Conservation (phyloP, 1,140 invertebrate genomes). For the Babylonia areolata region DNA sequence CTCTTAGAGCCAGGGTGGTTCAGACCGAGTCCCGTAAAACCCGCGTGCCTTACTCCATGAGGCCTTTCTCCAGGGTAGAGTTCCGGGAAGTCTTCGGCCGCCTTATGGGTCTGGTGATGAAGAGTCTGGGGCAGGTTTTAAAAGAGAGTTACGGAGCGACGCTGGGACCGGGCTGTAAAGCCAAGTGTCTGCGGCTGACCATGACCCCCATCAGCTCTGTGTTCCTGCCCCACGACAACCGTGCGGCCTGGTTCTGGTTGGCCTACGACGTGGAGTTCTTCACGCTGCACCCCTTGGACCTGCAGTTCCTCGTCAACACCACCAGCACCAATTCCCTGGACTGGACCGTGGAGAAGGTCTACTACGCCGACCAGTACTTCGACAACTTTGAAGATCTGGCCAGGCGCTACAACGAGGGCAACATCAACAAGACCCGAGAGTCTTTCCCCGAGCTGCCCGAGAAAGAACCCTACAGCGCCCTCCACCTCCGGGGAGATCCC, state of each 20-base stretch:
- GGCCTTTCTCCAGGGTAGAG: conserved; percentile 66
- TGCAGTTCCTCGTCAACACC: conserved; percentile 63
- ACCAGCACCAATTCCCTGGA: conserved; percentile 43
- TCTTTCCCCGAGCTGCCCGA: conserved; percentile 41
- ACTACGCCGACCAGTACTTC: conserved; percentile 59
- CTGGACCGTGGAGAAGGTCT: conserved; percentile 55
- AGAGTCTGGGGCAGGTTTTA: conserved; percentile 52
- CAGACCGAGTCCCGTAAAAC: conserved; percentile 53
- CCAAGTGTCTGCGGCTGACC: conserved; percentile 61
- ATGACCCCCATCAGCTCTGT: conserved; percentile 66
- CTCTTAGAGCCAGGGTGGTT: conserved; percentile 48
- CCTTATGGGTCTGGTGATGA: conserved; percentile 50
- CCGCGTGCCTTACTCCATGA: conserved; percentile 57
- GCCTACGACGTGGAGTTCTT: conserved; percentile 60
- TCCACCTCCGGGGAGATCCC: conserved; percentile 49
- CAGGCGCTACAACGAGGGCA: conserved; percentile 42
- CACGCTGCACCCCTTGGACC: conserved; percentile 59
- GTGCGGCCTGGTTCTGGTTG: conserved; percentile 62
- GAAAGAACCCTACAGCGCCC: conserved; percentile 47
- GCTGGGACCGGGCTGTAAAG: conserved; percentile 53
- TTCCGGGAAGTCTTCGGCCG: conserved; percentile 59
- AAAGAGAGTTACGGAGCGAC: conserved; percentile 66
- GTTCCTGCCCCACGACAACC: conserved; percentile 53
- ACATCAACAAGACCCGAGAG: conserved; percentile 55
- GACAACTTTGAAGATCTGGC: conserved; percentile 50